These are phyloP conservation scores for Lasiurus cinereus DNA, from an alignment of 2,113 vertebrate species.

Conservation along the genomic window DNA sequence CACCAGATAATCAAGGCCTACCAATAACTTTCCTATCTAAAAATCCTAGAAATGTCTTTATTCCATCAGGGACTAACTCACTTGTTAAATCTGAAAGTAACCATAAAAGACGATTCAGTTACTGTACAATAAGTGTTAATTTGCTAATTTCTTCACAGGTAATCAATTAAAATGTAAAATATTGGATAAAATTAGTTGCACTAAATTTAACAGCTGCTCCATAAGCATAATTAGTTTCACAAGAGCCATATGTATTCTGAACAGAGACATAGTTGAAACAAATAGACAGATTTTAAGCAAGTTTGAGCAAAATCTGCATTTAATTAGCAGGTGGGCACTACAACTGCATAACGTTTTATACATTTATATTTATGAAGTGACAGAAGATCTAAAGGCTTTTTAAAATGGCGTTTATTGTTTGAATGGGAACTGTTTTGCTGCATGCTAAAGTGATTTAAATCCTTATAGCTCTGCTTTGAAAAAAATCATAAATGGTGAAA, in stretches of 20 bases:
- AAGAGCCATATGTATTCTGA: conserved; percentile 91
- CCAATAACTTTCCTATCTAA: conserved; percentile 81
- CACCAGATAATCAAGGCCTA: conserved; percentile 86
- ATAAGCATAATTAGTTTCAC: conserved; percentile 92
- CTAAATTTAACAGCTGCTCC: conserved; percentile 93
- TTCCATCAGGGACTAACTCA: conserved; percentile 89
- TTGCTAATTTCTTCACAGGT: conserved; percentile 97
- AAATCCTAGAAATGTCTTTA: conserved; percentile 84
- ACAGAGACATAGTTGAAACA: conserved; percentile 91
- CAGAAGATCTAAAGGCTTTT: conserved; percentile 98
- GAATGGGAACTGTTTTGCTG: conserved; percentile 96
- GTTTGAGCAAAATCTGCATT: conserved; percentile 95
- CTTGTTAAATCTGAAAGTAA: conserved; percentile 85
- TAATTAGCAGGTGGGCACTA: conserved; percentile 99
- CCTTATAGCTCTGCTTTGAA: conserved; percentile 94
- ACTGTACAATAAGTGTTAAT: conserved; percentile 97
- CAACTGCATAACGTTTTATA: conserved; percentile 95
- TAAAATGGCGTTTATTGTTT: conserved; percentile 99
- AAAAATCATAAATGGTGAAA: conserved; percentile 99
- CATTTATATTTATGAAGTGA: conserved; percentile 99
- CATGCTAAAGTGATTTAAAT: conserved; percentile 98
- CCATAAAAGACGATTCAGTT: conserved; percentile 91
- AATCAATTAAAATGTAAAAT: conserved; percentile 95
- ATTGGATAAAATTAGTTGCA: conserved; percentile 93
- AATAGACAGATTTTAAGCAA: conserved; percentile 94